phyloP scores from a whole-genome alignment of 2,113 vertebrate species.

The Tupaia tana region DNA sequence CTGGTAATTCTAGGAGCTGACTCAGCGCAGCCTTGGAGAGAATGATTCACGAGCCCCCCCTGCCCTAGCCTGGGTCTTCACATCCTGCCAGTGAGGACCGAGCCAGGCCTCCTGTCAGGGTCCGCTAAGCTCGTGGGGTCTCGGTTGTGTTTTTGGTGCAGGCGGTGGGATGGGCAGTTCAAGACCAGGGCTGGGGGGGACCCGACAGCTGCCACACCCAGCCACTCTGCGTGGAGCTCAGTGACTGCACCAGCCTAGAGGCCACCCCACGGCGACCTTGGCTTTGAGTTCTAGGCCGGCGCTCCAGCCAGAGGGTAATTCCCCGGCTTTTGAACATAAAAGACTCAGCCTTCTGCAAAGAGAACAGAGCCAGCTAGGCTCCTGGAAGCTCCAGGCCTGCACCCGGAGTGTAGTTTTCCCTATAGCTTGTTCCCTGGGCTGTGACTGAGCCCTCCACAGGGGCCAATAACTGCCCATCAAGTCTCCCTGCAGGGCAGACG shows the following conservation, averaged over 20 bases:
- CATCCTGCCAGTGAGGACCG: too few species aligned
- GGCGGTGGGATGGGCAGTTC: neutral
- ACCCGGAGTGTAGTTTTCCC: neutral
- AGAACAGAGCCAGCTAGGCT: neutral
- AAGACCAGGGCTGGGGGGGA: neutral
- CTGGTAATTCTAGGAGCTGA: neutral
- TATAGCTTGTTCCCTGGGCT: neutral
- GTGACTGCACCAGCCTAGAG: neutral
- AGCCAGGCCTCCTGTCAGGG: neutral
- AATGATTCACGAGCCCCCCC: conserved; percentile 33
- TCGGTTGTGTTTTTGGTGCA: neutral
- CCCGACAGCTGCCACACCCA: rapidly evolving
- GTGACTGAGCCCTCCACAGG: neutral
- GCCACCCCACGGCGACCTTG: neutral
- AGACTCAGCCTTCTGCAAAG: neutral
- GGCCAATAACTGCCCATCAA: rapidly evolving
- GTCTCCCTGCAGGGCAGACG: neutral
- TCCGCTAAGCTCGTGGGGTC: neutral
- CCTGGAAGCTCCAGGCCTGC: neutral
- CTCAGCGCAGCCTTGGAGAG: rapidly evolving
- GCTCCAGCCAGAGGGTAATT: neutral
- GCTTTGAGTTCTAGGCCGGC: neutral
- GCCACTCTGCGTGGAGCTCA: neutral
- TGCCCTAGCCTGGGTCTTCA: neutral
- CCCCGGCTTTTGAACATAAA: neutral